phyloP scores from a whole-genome alignment of 1,140 invertebrate genomes.

The Araneus ventricosus region DNA sequence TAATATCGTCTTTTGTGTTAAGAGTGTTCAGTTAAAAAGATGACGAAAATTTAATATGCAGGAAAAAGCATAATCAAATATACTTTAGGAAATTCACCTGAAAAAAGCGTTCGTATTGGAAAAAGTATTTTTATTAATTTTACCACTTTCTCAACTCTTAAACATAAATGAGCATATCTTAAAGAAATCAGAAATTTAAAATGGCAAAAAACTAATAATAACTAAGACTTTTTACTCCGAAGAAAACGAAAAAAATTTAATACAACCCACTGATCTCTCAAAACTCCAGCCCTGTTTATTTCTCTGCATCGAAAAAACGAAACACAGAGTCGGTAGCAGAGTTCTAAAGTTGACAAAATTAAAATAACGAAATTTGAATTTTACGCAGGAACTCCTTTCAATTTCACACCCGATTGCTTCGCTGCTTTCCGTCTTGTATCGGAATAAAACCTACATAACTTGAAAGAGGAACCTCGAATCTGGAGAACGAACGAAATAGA shows the following conservation, averaged over 20 bases:
- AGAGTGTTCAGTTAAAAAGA: no score
- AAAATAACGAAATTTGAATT: conserved; percentile 54
- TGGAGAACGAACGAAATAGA: neutral
- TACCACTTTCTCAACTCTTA: neutral
- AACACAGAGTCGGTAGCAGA: neutral
- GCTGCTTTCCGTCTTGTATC: neutral
- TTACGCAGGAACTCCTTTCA: conserved; percentile 33
- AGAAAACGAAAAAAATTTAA: neutral
- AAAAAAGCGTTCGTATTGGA: neutral
- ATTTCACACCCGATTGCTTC: conserved; percentile 32
- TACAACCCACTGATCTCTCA: neutral
- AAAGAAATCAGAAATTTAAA: neutral
- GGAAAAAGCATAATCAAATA: neutral
- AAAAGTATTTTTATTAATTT: neutral
- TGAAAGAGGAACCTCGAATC: neutral
- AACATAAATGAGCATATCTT: neutral
- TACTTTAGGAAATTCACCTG: neutral
- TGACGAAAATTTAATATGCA: neutral
- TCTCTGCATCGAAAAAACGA: neutral
- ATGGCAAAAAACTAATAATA: neutral
- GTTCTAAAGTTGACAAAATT: conserved; percentile 29
- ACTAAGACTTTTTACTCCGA: neutral
- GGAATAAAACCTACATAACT: conserved; percentile 14
- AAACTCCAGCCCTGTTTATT: neutral
- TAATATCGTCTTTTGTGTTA: no score